Conservation (phyloP, 1,140 invertebrate species). For the Lucilia sericata region DNA sequence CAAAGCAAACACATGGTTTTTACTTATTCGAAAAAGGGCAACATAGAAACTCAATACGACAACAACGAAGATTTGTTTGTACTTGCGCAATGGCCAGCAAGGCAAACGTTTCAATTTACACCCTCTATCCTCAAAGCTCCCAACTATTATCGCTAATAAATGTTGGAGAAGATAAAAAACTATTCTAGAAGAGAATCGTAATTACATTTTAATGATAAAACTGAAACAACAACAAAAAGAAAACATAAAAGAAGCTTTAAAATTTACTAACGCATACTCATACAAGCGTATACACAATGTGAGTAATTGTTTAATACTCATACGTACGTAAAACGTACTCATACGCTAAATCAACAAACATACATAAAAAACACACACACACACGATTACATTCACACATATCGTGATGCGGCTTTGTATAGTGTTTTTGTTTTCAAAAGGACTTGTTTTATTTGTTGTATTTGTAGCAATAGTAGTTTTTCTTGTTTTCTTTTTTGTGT, state of each 20-base stretch:
- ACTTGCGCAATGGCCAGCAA: conserved; percentile 6
- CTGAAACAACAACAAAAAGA: background rate
- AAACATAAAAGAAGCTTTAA: background rate
- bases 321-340: background rate
- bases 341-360: background rate
- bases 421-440: background rate
- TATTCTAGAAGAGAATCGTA: background rate
- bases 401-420: background rate
- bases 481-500: background rate
- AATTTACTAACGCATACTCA: background rate
- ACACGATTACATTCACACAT: too few relatives aligned
- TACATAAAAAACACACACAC: too few relatives aligned
- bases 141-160: too few relatives aligned
- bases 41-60: background rate
- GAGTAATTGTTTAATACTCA: background rate
- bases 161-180: too few relatives aligned
- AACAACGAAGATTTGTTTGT: conserved; percentile 20
- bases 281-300: background rate
- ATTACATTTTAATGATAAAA: conserved; percentile 20
- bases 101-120: background rate
- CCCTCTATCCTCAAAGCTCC: background rate
- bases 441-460: background rate
- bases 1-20: conserved; percentile 1
- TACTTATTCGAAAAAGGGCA: background rate
- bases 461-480: background rate